These are phyloP conservation scores for Drosophila tani DNA, from an alignment of 1,140 invertebrate genomes.

Conservation along the genomic window DNA sequence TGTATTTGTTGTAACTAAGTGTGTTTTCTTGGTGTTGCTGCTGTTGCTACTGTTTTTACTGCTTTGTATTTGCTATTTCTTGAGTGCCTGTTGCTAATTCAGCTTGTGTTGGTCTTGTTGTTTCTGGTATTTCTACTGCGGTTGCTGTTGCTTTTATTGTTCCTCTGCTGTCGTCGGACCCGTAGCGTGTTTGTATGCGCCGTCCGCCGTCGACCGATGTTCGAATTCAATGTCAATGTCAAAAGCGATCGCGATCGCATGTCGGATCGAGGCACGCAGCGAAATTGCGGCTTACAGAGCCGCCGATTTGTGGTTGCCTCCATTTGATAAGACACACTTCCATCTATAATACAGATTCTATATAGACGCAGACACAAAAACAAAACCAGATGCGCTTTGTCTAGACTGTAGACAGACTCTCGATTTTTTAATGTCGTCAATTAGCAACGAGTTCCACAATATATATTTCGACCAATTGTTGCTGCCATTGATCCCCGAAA, in stretches of 20 bases:
- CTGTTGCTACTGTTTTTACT: neutral
- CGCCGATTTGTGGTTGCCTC: constrained; percentile 25
- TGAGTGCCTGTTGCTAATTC: neutral
- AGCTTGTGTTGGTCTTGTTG: neutral
- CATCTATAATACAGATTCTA: neutral
- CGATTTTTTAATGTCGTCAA: constrained; percentile 7
- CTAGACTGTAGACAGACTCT: constrained; percentile 32
- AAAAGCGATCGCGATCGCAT: constrained; percentile 72
- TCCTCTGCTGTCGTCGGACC: neutral
- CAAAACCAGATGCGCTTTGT: constrained; percentile 7
- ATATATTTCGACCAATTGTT: neutral
- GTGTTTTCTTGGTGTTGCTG: neutral
- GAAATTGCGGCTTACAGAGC: constrained; percentile 43
- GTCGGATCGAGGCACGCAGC: constrained; percentile 54
- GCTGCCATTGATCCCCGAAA: constrained; percentile 7
- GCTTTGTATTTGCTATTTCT: constrained; percentile 26
- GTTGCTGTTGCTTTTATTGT: constrained; percentile 4
- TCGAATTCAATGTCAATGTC: constrained; percentile 76
- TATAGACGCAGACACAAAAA: neutral
- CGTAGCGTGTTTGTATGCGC: constrained; percentile 40
- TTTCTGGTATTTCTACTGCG: constrained; percentile 13
- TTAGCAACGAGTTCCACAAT: constrained; percentile 16
- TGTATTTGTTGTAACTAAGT: neutral
- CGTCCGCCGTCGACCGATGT: constrained; percentile 27
- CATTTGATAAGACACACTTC: constrained; percentile 31